Base-by-base conservation (phyloP, 1,140 invertebrate species). In the Euglossa dilemma region DNA sequence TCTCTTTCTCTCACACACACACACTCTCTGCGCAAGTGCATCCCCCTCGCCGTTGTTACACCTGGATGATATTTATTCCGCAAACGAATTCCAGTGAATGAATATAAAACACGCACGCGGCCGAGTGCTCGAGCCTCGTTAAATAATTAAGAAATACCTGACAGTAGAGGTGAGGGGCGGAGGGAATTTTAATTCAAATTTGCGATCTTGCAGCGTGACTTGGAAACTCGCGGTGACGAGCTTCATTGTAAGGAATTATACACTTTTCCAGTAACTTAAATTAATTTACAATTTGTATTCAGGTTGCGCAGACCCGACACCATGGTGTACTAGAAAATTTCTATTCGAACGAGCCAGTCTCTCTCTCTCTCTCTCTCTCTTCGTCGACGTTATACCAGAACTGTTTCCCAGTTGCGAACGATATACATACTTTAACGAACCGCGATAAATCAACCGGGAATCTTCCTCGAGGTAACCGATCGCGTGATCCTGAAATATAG, bases 101-200 rank as follows among this genome's bases (percentile, higher is more conserved):
- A 36, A 36, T 36, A 36, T 36, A 36, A 36, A 36, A 36, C 36
- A 36, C 36, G 36, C 36, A 36, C 36, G 25, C 6, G 8, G n/a
- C 14, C 23, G 64, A 56, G 23, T 23, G 1, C 6, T 28, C 12
- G n/a, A 0, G 23, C 1, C 36, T 47, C 5, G n/a, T 45, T 57
- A 28, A 78, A 78, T 57, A 47, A 78, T 70, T 57, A 47, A 57
- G 45, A 57, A 67, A 56, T 36, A 54, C 20, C 50, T 43, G 50
- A 6, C 36, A 23, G 45, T n/a, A 12, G 36, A 6, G 43, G 14
- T 2, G 5, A 25, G 4, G 16, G 25, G 20, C 4, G 18, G 11
- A n/a, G 67, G 28, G 56, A 80, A 72, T 72, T 80, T 80, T 80
- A 72, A 80, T 80, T 72, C 59, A 52, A 70, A 80, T 80, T 80